Base-by-base conservation (phyloP, 2,888 invertebrate species). In the Ophion slaviceki region DNA sequence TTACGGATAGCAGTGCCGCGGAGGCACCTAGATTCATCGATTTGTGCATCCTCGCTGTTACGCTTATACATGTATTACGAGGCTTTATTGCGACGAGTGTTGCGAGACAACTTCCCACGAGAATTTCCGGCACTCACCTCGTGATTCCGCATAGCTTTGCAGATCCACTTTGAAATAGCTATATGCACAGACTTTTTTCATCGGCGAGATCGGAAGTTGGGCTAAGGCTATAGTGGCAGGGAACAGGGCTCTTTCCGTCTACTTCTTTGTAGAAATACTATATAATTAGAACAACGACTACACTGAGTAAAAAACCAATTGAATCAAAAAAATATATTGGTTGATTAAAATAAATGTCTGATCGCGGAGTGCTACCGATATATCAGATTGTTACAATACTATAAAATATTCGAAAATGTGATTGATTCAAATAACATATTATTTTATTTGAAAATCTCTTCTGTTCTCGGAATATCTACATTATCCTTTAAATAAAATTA, bases 21-120 rank as follows among this genome's bases (percentile, higher is more conserved):
- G 32, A 53, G 32, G 47, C 32, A 32, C 10, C 24, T 24, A 71
- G 79, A 67, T 83, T 79, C 74, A 74, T 53, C 68, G 53, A n/a
- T 17, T 57, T 24, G 76, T 76, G 79, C 79, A 59, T 57, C 20
- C 24, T 20, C 57, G 36, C 14, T 57, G 71, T 77, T 67, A 68
- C 40, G 76, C 40, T 40, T 1, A 0, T 40, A 40, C 40, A 5
- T 59, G 53, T 66, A 71, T 80, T 59, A 66, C 36, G 45, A 17
- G 45, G 20, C 67, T 36, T 53, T 59, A 61, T 20, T 66, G 59
- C 75, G 75, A 70, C 59, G 75, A 45, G 24, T 64, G 36, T 67
- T 32, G 36, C 79, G 66, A 71, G 85, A 66, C 59, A 36, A 82
- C 79, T 85, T 82, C 82, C 82, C 85, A 85, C 85, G 83, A 45